Percentiles rank a stretch among this genome's conserved stretches.
phyloP scores from a whole-genome alignment of 1,140 invertebrate genomes.

The Cotesia typhae region DNA sequence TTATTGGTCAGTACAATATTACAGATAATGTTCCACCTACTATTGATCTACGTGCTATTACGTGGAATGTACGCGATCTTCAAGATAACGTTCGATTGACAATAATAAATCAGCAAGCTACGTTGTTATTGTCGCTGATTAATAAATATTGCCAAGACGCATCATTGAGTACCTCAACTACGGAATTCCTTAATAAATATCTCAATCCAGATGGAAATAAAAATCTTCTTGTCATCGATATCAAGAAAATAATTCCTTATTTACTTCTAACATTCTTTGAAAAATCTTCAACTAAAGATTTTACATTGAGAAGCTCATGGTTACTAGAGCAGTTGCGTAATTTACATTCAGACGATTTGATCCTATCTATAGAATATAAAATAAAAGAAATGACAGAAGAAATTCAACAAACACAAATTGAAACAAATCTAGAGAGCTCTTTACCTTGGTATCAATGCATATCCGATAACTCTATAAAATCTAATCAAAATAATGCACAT shows the following conservation, averaged over 20 bases:
- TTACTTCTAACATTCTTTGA: slow-evolving; percentile 58
- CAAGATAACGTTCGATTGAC: slow-evolving; percentile 51
- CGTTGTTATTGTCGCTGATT: slow-evolving; percentile 43
- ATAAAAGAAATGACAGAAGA: slow-evolving; percentile 22
- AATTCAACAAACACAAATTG: neutral
- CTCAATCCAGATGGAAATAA: slow-evolving; percentile 29
- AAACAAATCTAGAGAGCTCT: neutral
- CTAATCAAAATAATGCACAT: neutral
- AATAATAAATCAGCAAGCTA: slow-evolving; percentile 56
- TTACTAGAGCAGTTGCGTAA: slow-evolving; percentile 23
- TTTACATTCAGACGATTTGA: slow-evolving; percentile 13
- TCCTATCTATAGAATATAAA: slow-evolving; percentile 44
- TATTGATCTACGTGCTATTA: slow-evolving; percentile 45
- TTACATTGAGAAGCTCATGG: slow-evolving; percentile 46
- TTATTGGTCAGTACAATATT: slow-evolving; percentile 36
- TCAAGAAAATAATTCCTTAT: slow-evolving; percentile 47
- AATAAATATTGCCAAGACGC: slow-evolving; percentile 8
- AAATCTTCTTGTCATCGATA: slow-evolving; percentile 25
- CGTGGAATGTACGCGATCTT: slow-evolving; percentile 48
- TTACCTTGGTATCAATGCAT: slow-evolving; percentile 13
- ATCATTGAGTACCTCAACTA: slow-evolving; percentile 17
- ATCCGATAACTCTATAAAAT: slow-evolving; percentile 10
- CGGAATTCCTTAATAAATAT: slow-evolving; percentile 48
- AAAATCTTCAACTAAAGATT: slow-evolving; percentile 45
- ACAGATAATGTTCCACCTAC: neutral